Evolutionary conservation across 2,113 vertebrate species (phyloP), one percentile per base, ranked within the genome.

Genomic region (cattle (Bos taurus)): DNA sequence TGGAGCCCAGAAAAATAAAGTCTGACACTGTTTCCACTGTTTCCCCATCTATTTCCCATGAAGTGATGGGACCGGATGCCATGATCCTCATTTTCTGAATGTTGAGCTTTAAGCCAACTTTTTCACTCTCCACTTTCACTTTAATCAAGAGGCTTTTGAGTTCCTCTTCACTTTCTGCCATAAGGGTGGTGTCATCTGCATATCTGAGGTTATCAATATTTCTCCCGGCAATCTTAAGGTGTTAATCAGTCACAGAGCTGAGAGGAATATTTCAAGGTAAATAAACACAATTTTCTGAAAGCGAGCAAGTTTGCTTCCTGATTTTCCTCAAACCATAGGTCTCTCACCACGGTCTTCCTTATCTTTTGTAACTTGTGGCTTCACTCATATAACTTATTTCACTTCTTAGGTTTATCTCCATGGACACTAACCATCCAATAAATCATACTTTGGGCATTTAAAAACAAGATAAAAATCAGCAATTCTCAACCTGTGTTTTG

Each of bases 251-350:
- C 67, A 81, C 25, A 93, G 52, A 93, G 88, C 15, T 57, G 88
- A 78, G 17, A 89, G 54, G 40, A 93, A 25, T 97, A 48, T 94
- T 98, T 98, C 46, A 77, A 25, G 23, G 33, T 48, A 78, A 97
- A 95, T 54, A 78, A 94, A 94, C 3, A 91, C 85, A 87, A 4
- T 96, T 98, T 98, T 95, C 83, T 91, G 28, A 77, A 81, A 19
- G 80, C 17, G 14, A 80, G 46, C 0, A 6, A 57, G 28, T 91
- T 94, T 1, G 0, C 67, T 93, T 97, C n/a, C 50, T 77, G 30
- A 77, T 86, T 90, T 62, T 88, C n/a, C 43, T 97, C 17, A 1
- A 80, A 48, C 43, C 6, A 15, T 3, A 50, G 13, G 14, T 86
- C 81, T 96, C 92, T 74, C 59, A 89, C 67, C 23, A 46, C 33